Evolutionary conservation across 2,888 invertebrate genomes (phyloP).

Genomic region (Acanthosepion esculentum): DNA sequence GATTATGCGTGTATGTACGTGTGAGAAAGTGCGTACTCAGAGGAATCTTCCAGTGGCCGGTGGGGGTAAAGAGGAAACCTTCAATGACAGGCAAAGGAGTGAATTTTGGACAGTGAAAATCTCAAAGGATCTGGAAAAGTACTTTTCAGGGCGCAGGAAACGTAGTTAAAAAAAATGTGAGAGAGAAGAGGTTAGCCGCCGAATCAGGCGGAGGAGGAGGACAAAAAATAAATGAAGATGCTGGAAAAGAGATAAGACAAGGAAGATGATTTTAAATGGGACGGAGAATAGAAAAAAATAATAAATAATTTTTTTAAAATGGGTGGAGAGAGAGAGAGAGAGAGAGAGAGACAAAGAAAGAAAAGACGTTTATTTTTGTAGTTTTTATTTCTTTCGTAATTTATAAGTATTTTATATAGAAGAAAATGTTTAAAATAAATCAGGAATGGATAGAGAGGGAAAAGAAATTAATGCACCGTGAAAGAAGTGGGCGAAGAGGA

Average conservation of each 20-base stretch:
- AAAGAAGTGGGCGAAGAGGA: neutral
- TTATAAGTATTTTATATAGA: neutral
- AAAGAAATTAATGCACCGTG: neutral
- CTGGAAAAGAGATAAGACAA: slow-evolving; percentile 20
- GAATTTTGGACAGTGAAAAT: slow-evolving; percentile 1
- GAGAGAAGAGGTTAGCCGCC: neutral
- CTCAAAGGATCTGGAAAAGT: slow-evolving; percentile 14
- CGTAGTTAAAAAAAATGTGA: neutral
- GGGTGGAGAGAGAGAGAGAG: neutral
- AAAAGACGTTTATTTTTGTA: neutral
- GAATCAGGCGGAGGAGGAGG: neutral
- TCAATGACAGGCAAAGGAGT: neutral
- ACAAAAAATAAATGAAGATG: neutral
- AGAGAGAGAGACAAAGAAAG: neutral
- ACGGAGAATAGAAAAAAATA: neutral
- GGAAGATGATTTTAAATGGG: neutral
- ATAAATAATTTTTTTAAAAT: neutral
- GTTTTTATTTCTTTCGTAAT: neutral
- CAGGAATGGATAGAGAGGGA: no score
- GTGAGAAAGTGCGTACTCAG: neutral
- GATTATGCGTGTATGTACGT: neutral
- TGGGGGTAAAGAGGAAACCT: neutral
- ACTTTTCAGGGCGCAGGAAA: slow-evolving; percentile 18
- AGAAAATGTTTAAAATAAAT: neutral
- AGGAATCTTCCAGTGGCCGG: neutral